Evolutionary conservation across 2,113 vertebrate species (phyloP).

Genomic region (Gobius niger): DNA sequence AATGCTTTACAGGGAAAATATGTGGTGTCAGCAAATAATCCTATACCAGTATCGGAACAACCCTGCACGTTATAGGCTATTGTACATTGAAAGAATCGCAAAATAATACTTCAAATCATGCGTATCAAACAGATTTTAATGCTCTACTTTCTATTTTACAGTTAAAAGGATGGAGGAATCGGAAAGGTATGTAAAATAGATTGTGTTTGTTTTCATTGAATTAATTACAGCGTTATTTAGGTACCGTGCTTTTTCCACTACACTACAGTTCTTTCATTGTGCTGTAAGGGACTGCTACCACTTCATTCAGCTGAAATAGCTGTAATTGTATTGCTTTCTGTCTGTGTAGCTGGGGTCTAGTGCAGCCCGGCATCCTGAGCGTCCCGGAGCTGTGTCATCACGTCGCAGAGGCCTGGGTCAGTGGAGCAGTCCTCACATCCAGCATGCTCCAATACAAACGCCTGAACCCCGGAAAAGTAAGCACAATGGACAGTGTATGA

Average conservation of each 20-base stretch:
- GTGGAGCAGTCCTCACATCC: conserved; percentile 74
- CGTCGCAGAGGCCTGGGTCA: conserved; percentile 90
- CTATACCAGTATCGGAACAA: too few species aligned
- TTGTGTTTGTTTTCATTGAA: not conserved
- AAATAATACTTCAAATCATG: too few species aligned
- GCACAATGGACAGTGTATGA: conserved; percentile 7
- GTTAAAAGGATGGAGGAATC: conserved; percentile 76
- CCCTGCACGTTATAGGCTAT: too few species aligned
- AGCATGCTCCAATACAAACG: conserved; percentile 85
- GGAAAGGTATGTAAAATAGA: conserved; percentile 82
- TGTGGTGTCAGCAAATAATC: too few species aligned
- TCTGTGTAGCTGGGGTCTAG: conserved; percentile 86
- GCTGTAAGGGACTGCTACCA: too few species aligned
- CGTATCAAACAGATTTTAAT: not conserved
- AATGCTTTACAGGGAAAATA: too few species aligned
- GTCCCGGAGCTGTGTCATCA: conserved; percentile 92
- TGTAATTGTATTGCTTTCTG: not conserved
- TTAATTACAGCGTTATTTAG: too few species aligned
- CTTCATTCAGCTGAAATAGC: not conserved
- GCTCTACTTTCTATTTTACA: conserved; percentile 44
- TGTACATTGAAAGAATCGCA: too few species aligned
- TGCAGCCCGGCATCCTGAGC: conserved; percentile 89
- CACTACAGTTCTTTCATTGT: not conserved
- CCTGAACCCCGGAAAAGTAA: conserved; percentile 91
- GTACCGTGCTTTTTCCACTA: too few species aligned